Evolutionary conservation across 2,888 invertebrate genomes (phyloP).

Genomic region (Tinea semifulvella): DNA sequence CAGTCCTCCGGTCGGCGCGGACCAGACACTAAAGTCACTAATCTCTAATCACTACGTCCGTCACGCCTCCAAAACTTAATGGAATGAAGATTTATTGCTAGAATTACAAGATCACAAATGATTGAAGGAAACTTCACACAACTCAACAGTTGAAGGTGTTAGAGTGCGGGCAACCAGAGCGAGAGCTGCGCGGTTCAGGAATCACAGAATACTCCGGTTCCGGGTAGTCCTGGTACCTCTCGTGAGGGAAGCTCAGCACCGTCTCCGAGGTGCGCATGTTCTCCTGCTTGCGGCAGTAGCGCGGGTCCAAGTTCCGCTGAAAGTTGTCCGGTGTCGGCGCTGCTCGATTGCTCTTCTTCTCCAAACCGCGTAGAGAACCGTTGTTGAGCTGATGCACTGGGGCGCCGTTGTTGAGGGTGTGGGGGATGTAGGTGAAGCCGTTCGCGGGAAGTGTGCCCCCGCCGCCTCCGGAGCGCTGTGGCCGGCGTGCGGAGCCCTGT

Average conservation of each 20-base stretch:
- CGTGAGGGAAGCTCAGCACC: slow-evolving; percentile 37
- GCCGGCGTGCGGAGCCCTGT: slow-evolving; percentile 60
- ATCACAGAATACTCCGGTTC: slow-evolving; percentile 64
- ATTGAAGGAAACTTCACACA: slow-evolving; percentile 33
- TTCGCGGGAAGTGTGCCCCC: slow-evolving; percentile 73
- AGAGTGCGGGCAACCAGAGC: slow-evolving; percentile 54
- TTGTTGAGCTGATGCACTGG: slow-evolving; percentile 58
- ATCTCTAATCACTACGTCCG: slow-evolving; percentile 56
- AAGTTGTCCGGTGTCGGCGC: slow-evolving; percentile 51
- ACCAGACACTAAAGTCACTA: slow-evolving; percentile 45
- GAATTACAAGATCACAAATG: slow-evolving; percentile 65
- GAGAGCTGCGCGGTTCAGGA: slow-evolving; percentile 40
- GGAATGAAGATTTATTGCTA: slow-evolving; percentile 69
- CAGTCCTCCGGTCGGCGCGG: slow-evolving; percentile 39
- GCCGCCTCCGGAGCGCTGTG: slow-evolving; percentile 51
- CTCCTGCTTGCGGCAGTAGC: slow-evolving; percentile 61
- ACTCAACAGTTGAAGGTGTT: slow-evolving; percentile 65
- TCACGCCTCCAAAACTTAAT: slow-evolving; percentile 25
- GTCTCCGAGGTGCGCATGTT: slow-evolving; percentile 58
- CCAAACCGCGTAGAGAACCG: slow-evolving; percentile 57
- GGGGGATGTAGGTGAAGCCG: slow-evolving; percentile 77
- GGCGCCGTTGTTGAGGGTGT: slow-evolving; percentile 61
- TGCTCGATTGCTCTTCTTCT: slow-evolving; percentile 51
- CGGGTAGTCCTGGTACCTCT: slow-evolving; percentile 38
- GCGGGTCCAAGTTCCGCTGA: slow-evolving; percentile 58